Conservation (phyloP, 2,113 vertebrate genomes). For the Dipodomys spectabilis region DNA sequence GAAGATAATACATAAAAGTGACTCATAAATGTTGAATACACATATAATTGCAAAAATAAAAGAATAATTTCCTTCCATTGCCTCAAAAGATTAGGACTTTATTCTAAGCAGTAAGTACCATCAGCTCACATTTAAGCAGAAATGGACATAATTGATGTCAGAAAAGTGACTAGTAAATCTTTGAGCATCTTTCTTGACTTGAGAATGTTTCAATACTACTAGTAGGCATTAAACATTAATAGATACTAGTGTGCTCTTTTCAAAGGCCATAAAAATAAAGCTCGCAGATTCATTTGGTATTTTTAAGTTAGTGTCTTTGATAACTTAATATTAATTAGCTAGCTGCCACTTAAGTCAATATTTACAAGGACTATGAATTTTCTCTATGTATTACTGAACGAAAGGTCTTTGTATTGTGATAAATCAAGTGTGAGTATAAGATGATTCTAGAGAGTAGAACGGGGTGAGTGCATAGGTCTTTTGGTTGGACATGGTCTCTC, state of each 20-base stretch:
- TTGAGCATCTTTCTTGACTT: constrained; percentile 40
- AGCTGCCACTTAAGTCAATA: not conserved
- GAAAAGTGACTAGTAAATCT: not conserved
- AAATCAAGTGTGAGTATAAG: not conserved
- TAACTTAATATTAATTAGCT: constrained; percentile 18
- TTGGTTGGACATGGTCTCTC: not conserved
- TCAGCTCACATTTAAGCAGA: constrained; percentile 9
- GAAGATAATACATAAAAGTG: constrained; percentile 31
- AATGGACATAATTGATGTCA: not conserved
- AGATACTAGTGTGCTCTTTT: not conserved
- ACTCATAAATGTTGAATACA: constrained; percentile 4
- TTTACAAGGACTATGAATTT: constrained; percentile 16
- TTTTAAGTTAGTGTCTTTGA: constrained; percentile 31
- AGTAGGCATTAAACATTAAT: constrained; percentile 8
- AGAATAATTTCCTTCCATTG: constrained; percentile 14
- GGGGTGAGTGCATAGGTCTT: not conserved
- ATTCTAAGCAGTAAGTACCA: constrained; percentile 18
- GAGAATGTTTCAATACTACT: constrained; percentile 2
- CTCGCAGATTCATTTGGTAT: not conserved
- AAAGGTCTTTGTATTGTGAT: not conserved
- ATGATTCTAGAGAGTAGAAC: not conserved
- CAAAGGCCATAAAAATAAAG: constrained; percentile 17
- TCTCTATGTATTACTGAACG: not conserved
- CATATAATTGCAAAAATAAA: constrained; percentile 42
- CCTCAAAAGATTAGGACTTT: constrained; percentile 3